Base-by-base conservation (phyloP, 2,113 vertebrate species). In the Anoura caudifer region DNA sequence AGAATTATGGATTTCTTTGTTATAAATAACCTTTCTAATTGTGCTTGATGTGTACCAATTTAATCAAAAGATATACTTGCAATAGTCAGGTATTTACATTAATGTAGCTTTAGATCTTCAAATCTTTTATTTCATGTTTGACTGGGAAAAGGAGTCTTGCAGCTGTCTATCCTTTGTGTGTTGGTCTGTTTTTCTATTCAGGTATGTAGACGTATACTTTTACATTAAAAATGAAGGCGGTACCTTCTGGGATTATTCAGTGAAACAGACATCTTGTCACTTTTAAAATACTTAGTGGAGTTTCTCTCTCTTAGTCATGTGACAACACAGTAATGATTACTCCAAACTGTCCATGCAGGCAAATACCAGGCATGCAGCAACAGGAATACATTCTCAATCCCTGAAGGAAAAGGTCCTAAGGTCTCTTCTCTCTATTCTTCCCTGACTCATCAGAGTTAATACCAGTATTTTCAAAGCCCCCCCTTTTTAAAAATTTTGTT, bases 11-110 rank as follows among this genome's bases (percentile, higher is more conserved):
- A 98, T 98, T 98, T 98, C 98, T 98, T 98, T 96, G 85, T 98
- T 99, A 98, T 98, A 99, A 98, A 98, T 98, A 98, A 98, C 98
- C 97, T 98, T 98, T 98, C 98, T 98, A 98, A 98, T 98, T 98
- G 98, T 99, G 98, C 98, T 98, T 98, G 98, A 98, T 98, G 97
- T 98, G 98, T 98, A 98, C 98, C 98, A 98, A 98, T 98, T 98
- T 98, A 98, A 98, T 98, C 98, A 98, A 98, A 98, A 98, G 98
- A 82, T 98, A 97, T 98, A 98, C 98, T 98, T 98, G 95, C 97
- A 98, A 98, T 96, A 98, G 97, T 96, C 97, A 98, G 98, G 97
- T 98, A 98, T 98, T 98, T 98, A 98, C 98, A 98, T 98, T 98
- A 98, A 98, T 98, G 96, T 98, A 97, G 96, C 95, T 89, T 83